Evolutionary conservation across 2,797 vertebrate species (phyloP).

Genomic region (Liparis tanakae): DNA sequence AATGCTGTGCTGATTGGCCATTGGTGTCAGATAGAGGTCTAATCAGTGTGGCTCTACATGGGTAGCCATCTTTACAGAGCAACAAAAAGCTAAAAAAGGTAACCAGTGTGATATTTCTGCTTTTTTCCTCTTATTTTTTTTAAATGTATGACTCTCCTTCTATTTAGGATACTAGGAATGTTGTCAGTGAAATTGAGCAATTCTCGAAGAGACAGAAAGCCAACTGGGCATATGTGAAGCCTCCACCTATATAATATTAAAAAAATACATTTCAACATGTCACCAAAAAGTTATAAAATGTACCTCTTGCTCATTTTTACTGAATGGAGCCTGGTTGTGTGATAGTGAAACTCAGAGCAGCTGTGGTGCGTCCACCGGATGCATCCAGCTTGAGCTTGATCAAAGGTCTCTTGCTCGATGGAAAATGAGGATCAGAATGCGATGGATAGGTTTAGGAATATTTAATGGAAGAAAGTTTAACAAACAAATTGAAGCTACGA

Average conservation of each 20-base stretch:
- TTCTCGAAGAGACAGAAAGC: too few species aligned
- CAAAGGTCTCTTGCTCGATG: too few species aligned
- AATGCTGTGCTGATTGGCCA: conserved; percentile 4
- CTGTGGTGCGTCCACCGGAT: background rate
- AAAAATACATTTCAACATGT: background rate
- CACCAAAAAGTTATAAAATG: background rate
- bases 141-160: background rate
- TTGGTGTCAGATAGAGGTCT: background rate
- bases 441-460: too few species aligned
- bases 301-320: background rate
- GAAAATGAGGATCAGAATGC: too few species aligned
- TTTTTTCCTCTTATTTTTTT: background rate
- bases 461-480: too few species aligned
- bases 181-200: background rate
- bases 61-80: background rate
- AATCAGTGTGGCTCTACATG: background rate
- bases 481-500: too few species aligned
- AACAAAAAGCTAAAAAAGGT: background rate
- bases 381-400: too few species aligned
- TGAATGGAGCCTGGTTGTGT: background rate
- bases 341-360: background rate
- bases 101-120: background rate
- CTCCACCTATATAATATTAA: too few species aligned
- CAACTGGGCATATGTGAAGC: too few species aligned
- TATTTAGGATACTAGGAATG: background rate